Base-by-base conservation (phyloP, 2,888 invertebrate genomes). In the Plemyria rubiginata region DNA sequence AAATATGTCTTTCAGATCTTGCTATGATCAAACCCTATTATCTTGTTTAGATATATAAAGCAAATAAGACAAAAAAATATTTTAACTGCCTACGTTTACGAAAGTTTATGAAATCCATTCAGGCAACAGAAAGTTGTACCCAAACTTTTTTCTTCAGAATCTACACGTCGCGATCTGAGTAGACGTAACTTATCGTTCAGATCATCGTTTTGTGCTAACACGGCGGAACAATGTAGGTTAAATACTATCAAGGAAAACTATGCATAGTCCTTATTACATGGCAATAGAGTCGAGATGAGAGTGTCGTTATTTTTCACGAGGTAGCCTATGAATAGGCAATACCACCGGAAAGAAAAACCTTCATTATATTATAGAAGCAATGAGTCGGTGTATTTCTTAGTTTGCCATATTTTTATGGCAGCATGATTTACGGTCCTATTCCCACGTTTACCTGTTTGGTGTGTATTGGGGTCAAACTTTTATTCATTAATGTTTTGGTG, bases 61-160 rank as follows among this genome's bases (percentile, higher is more conserved):
- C 32, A 32, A 32, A 32, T 8, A 4, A 32, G 1, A 22, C 22
- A 22, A 22, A 2, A 22, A 3, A 22, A 22, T 1, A 2, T 1
- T 22, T n/a, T n/a, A n/a, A n/a, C n/a, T n/a, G n/a, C n/a, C n/a
- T n/a, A n/a, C n/a, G n/a, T n/a, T n/a, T n/a, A n/a, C n/a, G n/a
- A n/a, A n/a, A n/a, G n/a, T n/a, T n/a, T n/a, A n/a, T n/a, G n/a
- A n/a, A n/a, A 70, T 65, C 65, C 60, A 49, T 62, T 57, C 50
- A 56, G 52, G 54, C 40, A 49, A 60, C 53, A 61, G 38, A 54
- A 71, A 68, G 55, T 67, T 65, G 4, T 40, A 51, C 59, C 53
- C 54, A 68, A 71, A 71, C 63, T 70, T 68, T 16, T 60, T 62
- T 48, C 32, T 61, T 16, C 22, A 12, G 40, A 48, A 59, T 57